Evolutionary conservation across 2,113 vertebrate species (phyloP).

Genomic region (Pygoscelis adeliae): DNA sequence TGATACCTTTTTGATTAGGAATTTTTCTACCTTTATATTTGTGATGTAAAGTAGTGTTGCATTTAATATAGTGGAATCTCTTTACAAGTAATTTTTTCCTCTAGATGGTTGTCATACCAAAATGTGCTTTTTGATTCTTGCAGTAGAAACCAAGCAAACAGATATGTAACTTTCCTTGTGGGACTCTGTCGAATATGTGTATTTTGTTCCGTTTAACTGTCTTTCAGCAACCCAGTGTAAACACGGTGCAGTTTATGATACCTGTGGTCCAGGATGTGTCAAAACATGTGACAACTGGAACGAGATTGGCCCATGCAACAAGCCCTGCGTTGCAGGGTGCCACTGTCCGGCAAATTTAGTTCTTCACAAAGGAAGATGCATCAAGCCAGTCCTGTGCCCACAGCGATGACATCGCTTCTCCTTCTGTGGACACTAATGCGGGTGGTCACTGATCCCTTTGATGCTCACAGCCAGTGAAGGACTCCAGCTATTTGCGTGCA

Average conservation of each 20-base stretch:
- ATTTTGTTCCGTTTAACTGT: constrained; percentile 1
- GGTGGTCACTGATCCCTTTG: background rate
- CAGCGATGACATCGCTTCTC: constrained; percentile 86
- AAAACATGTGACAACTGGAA: constrained; percentile 99
- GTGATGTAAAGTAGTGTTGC: background rate
- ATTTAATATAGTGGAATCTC: background rate
- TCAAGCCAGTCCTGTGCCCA: constrained; percentile 92
- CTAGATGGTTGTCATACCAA: rapidly evolving
- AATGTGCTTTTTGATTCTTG: background rate
- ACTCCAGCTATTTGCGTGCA: constrained; percentile 54
- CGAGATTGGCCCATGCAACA: constrained; percentile 90
- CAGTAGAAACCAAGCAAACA: background rate
- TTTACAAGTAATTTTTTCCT: background rate
- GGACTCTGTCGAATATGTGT: background rate
- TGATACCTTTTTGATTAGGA: background rate
- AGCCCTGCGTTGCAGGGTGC: constrained; percentile 92
- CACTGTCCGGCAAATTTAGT: constrained; percentile 95
- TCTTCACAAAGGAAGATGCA: constrained; percentile 90
- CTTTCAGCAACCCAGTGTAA: constrained; percentile 91
- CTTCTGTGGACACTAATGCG: constrained; percentile 22
- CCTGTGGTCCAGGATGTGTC: constrained; percentile 93
- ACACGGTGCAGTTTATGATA: constrained; percentile 92
- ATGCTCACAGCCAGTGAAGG: constrained; percentile 59
- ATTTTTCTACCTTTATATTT: background rate
- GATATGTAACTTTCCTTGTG: background rate